phyloP scores from a whole-genome alignment of 2,113 vertebrate species.

The Sterrhoptilus dennistouni region DNA sequence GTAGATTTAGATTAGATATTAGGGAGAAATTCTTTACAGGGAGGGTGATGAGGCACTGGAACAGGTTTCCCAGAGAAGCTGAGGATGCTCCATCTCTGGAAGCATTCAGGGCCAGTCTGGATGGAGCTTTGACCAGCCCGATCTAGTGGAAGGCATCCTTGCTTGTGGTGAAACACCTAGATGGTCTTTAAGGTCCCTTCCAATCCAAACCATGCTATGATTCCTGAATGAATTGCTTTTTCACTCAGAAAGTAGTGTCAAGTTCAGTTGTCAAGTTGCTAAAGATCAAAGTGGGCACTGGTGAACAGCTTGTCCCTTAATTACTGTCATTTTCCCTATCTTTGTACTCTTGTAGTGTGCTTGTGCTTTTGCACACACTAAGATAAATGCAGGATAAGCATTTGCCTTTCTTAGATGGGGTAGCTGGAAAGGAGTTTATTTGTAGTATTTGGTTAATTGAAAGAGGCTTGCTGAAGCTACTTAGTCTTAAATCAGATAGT shows the following conservation, averaged over 20 bases:
- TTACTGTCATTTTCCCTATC: neutral
- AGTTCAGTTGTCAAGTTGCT: neutral
- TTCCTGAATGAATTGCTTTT: constrained; percentile 7
- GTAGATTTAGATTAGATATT: too few relatives aligned
- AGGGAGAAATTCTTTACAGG: neutral
- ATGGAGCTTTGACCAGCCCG: neutral
- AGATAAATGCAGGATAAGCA: neutral
- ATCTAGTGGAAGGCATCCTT: neutral
- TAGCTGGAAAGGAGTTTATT: neutral
- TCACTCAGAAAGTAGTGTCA: neutral
- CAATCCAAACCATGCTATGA: neutral
- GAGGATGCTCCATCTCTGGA: neutral
- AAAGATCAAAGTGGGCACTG: neutral
- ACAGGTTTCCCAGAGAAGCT: neutral
- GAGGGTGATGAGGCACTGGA: neutral
- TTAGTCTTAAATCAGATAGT: neutral
- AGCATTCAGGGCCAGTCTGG: neutral
- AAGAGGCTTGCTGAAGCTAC: neutral
- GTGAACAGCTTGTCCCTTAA: neutral
- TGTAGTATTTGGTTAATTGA: neutral
- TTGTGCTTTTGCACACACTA: neutral
- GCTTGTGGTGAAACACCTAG: neutral
- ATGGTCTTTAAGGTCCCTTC: neutral
- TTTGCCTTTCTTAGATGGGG: neutral
- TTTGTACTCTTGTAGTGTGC: neutral